Evolutionary conservation across 2,888 invertebrate species (phyloP).

Genomic region (Cybosia mesomella): DNA sequence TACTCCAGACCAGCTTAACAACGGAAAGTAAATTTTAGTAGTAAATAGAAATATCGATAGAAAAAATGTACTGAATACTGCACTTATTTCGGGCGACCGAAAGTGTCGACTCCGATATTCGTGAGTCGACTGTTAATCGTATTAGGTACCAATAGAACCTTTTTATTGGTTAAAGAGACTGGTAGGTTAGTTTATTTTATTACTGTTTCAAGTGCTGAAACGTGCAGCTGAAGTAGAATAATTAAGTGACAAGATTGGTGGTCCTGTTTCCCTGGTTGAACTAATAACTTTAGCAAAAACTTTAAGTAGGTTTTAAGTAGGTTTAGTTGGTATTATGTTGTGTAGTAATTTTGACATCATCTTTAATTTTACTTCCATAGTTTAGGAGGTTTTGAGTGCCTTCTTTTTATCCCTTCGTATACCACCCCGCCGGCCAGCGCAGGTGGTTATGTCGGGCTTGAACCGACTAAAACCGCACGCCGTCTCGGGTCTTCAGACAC

Average conservation of each 20-base stretch:
- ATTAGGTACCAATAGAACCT: conserved; percentile 34
- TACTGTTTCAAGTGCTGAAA: conserved; percentile 25
- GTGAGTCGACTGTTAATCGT: conserved; percentile 43
- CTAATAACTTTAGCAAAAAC: not conserved
- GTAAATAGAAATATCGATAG: not conserved
- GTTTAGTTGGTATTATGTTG: not conserved
- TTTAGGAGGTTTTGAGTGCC: too few relatives aligned
- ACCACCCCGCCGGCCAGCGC: too few relatives aligned
- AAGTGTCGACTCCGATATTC: conserved; percentile 49
- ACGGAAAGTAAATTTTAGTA: not conserved
- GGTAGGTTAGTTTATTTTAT: conserved; percentile 31
- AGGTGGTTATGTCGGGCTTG: too few relatives aligned
- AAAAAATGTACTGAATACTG: conserved; percentile 28
- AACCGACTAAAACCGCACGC: too few relatives aligned
- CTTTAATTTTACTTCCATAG: too few relatives aligned
- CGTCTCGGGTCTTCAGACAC: too few relatives aligned
- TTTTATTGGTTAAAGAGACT: conserved; percentile 30
- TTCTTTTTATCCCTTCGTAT: too few relatives aligned
- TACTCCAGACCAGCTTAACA: not conserved
- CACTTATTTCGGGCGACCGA: conserved; percentile 40
- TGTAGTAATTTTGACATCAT: too few relatives aligned
- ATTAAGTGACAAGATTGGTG: conserved; percentile 1
- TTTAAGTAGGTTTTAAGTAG: too few relatives aligned
- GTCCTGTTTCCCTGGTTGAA: not conserved
- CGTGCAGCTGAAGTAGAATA: not conserved